Evolutionary conservation across 2,888 invertebrate genomes (phyloP), one percentile per base, ranked within the genome.

Genomic region (Xestia xanthographa): DNA sequence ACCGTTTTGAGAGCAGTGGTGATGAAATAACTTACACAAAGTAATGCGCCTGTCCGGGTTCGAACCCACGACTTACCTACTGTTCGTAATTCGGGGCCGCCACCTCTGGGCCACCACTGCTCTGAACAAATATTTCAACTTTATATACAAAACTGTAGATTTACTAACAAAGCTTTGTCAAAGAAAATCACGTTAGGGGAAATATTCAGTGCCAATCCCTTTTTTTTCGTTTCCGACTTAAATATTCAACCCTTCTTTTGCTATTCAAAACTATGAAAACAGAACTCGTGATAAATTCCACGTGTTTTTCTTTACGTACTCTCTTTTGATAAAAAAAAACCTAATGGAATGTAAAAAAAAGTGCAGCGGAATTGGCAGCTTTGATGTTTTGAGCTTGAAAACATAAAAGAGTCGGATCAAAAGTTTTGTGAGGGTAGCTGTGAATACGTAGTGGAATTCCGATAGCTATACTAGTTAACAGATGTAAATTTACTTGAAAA

Each of bases 341-440:
- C 26, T 38, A 60, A 80, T 67, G 58, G 41, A 0, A 71, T 67
- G 63, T 66, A 68, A 65, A 84, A n/a, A 41, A 81, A 82, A 84
- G 22, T 53, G 66, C 38, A 45, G 50, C 29, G n/a, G 43, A 80
- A 84, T 75, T 65, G 74, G 38, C 56, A 71, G 81, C 82, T 71
- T 71, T 68, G 74, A 84, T 80, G 66, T 84, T 79, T 72, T 29
- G 26, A 65, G 5, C 34, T n/a, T 29, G 22, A 56, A 66, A 17
- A 53, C 43, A 66, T 66, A 79, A 67, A 84, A 41, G 14, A 14
- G 12, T 20, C 2, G 26, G 53, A 43, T 80, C 63, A 70, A 80
- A 80, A 68, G 66, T 66, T 65, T 74, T 62, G 38, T 50, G 8
- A 60, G 68, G 34, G n/a, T 2, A 60, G 1, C 20, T 65, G 29